A percentile compares a stretch with the other conserved stretches of the same genome.
Conservation (phyloP, 1,140 invertebrate species). For the Bombyx mandarina region DNA sequence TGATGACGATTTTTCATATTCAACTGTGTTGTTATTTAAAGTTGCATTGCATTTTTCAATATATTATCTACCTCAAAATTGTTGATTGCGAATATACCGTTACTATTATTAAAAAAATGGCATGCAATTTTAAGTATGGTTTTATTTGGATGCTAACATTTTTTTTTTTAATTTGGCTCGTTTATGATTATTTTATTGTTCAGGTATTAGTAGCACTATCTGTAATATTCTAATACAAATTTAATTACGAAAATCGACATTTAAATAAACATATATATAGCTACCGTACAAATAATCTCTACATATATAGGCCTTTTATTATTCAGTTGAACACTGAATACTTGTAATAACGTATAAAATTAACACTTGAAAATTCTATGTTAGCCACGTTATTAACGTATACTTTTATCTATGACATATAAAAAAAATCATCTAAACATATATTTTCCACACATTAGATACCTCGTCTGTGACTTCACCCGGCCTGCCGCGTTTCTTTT, state of each 20-base stretch:
- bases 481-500: conserved; percentile 65
- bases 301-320: too few species aligned
- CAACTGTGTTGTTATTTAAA: too few species aligned
- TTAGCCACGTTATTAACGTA: conserved; percentile 58
- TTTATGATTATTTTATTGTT: conserved; percentile 16
- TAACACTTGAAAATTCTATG: conserved; percentile 50
- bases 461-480: conserved; percentile 61
- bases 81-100: too few species aligned
- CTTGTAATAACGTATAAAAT: conserved; percentile 18
- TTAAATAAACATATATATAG: neutral
- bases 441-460: conserved; percentile 62
- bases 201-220: conserved; percentile 47
- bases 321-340: too few species aligned
- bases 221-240: neutral
- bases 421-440: conserved; percentile 46
- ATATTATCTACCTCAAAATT: too few species aligned
- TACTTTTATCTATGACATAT: conserved; percentile 52
- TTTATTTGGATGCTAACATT: conserved; percentile 10
- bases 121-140: conserved; percentile 11
- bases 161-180: conserved; percentile 30
- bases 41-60: too few species aligned
- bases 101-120: conserved; percentile 4
- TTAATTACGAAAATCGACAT: neutral
- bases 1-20: too few species aligned
- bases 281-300: too few species aligned